Percentiles rank a stretch among this genome's conserved stretches.
Evolutionary conservation across 2,113 vertebrate species (phyloP).

Genomic region (rabbit (Oryctolagus cuniculus)): DNA sequence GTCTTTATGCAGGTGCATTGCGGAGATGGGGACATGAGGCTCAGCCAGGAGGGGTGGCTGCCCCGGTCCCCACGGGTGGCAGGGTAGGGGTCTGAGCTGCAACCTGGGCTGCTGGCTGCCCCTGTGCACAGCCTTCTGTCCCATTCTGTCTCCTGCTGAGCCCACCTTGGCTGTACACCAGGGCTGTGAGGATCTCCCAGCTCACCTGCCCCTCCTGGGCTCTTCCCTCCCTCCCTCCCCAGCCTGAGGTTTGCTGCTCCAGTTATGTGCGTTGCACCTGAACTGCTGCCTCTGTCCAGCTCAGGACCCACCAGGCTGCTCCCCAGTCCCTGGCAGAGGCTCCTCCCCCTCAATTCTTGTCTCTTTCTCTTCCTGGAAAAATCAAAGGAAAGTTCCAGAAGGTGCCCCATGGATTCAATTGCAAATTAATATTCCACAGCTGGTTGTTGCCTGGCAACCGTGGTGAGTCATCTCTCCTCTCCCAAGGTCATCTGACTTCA

Average conservation of each 20-base stretch:
- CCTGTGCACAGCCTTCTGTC: not conserved
- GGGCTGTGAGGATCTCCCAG: too few relatives aligned
- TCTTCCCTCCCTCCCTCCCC: not conserved
- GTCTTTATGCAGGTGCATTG: not conserved
- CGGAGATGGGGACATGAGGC: not conserved
- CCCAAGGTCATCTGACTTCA: conserved; percentile 24
- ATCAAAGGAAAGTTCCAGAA: not conserved
- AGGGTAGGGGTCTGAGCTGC: not conserved
- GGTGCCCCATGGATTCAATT: not conserved
- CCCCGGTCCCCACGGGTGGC: too few relatives aligned
- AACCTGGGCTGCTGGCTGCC: not conserved
- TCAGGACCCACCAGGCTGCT: not conserved
- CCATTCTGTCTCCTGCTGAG: not conserved
- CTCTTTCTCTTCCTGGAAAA: not conserved
- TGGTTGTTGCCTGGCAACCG: conserved; percentile 65
- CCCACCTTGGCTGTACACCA: not conserved
- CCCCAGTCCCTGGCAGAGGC: not conserved
- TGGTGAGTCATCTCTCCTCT: not conserved
- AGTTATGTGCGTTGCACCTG: not conserved
- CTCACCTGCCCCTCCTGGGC: not conserved
- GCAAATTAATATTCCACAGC: conserved; percentile 31
- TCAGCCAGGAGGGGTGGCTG: not conserved
- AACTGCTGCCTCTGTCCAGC: not conserved
- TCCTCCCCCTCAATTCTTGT: not conserved
- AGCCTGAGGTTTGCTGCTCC: not conserved